These are phyloP conservation scores for Adelphocoris suturalis DNA, from an alignment of 2,888 invertebrate species.

Conservation along the genomic window DNA sequence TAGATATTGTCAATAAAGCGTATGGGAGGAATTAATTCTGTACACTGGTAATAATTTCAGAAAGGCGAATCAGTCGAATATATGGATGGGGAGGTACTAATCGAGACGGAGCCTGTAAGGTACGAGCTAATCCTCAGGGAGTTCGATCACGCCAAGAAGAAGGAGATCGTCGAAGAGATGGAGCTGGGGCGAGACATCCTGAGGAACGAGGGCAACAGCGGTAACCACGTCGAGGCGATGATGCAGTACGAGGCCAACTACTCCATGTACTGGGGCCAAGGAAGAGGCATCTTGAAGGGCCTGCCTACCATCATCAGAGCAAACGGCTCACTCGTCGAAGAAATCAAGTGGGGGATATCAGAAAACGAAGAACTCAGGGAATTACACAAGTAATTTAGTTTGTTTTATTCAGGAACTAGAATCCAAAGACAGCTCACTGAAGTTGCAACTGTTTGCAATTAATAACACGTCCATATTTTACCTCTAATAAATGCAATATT, in stretches of 20 bases:
- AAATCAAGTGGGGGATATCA: constrained; percentile 86
- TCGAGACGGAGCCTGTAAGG: constrained; percentile 88
- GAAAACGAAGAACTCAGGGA: constrained; percentile 81
- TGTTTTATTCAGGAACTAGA: too few relatives aligned
- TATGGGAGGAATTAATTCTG: too few relatives aligned
- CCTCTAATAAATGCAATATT: too few relatives aligned
- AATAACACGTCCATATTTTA: too few relatives aligned
- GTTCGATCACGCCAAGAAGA: constrained; percentile 81
- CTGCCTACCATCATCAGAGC: constrained; percentile 83
- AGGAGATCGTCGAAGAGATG: constrained; percentile 80
- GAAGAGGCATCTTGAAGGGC: constrained; percentile 86
- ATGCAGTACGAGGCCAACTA: constrained; percentile 86
- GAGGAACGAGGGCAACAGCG: constrained; percentile 80
- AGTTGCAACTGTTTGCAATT: too few relatives aligned
- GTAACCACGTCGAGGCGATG: constrained; percentile 84
- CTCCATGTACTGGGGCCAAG: constrained; percentile 89
- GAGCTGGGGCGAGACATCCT: constrained; percentile 80
- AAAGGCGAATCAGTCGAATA: constrained; percentile 82
- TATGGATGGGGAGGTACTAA: constrained; percentile 86
- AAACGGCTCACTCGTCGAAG: constrained; percentile 82
- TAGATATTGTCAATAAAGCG: too few relatives aligned
- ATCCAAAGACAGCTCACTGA: too few relatives aligned
- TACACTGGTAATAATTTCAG: constrained; percentile 69
- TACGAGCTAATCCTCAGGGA: constrained; percentile 87
- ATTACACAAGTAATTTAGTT: constrained; percentile 78